Conservation (phyloP, 2,888 invertebrate genomes). For the Melolontha melolontha region DNA sequence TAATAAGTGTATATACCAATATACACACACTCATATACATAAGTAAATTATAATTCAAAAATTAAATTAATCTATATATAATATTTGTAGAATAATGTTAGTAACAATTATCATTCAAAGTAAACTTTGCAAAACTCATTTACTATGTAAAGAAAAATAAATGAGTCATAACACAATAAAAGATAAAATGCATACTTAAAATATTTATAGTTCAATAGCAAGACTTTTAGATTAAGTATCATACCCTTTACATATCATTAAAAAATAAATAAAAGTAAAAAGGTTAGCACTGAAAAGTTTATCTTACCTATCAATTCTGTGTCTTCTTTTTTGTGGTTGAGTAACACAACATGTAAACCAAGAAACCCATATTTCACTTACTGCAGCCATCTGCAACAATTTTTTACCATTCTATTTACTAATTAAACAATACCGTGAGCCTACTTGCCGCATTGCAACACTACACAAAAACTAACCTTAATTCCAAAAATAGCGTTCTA, state of each 20-base stretch:
- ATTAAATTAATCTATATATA: too few species aligned
- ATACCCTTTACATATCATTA: neutral
- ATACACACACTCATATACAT: too few species aligned
- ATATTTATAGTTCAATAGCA: slow-evolving; percentile 10
- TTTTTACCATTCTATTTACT: slow-evolving; percentile 9
- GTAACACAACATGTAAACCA: slow-evolving; percentile 93
- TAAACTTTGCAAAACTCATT: slow-evolving; percentile 4
- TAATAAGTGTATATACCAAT: too few species aligned
- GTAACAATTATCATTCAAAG: neutral
- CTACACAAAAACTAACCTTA: slow-evolving; percentile 40
- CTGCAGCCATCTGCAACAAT: slow-evolving; percentile 66
- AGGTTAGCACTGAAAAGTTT: neutral
- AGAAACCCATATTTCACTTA: slow-evolving; percentile 87
- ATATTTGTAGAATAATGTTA: neutral
- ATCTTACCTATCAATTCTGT: slow-evolving; percentile 76
- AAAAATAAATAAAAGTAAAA: slow-evolving; percentile 12
- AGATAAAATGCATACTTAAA: slow-evolving; percentile 9
- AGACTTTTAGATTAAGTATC: slow-evolving; percentile 9
- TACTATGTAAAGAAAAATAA: slow-evolving; percentile 9
- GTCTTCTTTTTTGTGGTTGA: slow-evolving; percentile 81
- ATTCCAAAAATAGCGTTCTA: slow-evolving; percentile 41
- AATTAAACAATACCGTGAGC: slow-evolving; percentile 1
- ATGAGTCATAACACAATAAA: slow-evolving; percentile 2
- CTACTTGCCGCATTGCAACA: slow-evolving; percentile 4
- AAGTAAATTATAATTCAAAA: too few species aligned